phyloP scores from a whole-genome alignment of 2,113 vertebrate genomes.

The Callospermophilus lateralis region DNA sequence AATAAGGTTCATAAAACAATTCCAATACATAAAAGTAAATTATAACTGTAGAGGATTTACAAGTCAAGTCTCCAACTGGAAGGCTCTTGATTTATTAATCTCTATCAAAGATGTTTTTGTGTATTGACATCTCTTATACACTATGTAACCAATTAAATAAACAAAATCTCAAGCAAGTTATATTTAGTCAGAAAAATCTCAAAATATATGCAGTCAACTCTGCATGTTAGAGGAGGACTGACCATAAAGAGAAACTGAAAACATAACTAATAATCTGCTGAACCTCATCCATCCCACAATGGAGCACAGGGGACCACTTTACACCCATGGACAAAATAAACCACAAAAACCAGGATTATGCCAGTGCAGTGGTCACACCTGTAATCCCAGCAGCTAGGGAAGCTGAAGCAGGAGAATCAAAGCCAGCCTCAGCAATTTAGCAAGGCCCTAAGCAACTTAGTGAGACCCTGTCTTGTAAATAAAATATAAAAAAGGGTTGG shows the following conservation, averaged over 20 bases:
- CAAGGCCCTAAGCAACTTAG: no score
- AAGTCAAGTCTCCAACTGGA: slow-evolving; percentile 18
- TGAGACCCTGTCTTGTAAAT: no score
- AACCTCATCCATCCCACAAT: background rate
- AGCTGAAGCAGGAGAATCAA: no score
- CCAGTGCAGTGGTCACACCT: no score
- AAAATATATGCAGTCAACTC: background rate
- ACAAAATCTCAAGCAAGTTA: slow-evolving; percentile 1
- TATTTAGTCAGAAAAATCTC: background rate
- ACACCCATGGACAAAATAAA: background rate
- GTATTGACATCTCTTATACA: slow-evolving; percentile 4
- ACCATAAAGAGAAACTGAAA: background rate
- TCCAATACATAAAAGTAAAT: background rate
- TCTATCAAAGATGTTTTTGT: background rate
- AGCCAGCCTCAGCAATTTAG: no score
- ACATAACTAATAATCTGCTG: no score
- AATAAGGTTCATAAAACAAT: background rate
- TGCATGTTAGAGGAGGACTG: background rate
- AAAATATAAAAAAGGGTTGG: no score
- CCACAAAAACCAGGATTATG: background rate
- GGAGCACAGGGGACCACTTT: background rate
- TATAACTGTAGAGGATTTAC: background rate
- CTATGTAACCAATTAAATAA: background rate
- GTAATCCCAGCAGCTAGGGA: no score
- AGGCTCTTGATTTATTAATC: background rate